Evolutionary conservation across 2,113 vertebrate genomes (phyloP), one percentile per base, ranked within the genome.

Genomic region (Corythornis cristatus): DNA sequence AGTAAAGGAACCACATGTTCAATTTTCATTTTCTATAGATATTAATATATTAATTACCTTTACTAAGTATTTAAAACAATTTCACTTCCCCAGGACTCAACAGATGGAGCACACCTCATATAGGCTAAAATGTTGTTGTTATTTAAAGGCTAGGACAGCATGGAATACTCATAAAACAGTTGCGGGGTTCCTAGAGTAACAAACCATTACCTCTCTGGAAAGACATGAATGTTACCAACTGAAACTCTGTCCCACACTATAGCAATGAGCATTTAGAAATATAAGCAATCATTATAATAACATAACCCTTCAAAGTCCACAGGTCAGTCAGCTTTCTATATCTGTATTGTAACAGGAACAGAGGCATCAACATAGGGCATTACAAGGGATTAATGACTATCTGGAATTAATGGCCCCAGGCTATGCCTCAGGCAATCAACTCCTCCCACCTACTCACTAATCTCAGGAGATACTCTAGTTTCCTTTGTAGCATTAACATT

Each of bases 371-470:
- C 91, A 73, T 6, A 75, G 71, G 83, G 91, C 93, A 86, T 93
- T 93, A 95, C 57, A 83, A 18, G 7, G 62, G 90, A 94, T 93
- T 93, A 96, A 94, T 77, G 90, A 91, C 87, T 91, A 70, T 76
- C 58, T 91, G 62, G 56, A 80, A 93, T 94, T 90, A 96, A 95
- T 21, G 61, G 64, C 67, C 60, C 37, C 23, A 6, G 65, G 85
- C 76, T 94, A 53, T 68, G 88, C 84, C 73, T 83, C 53, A 78
- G 66, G 93, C 89, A 79, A 89, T 81, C 45, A 90, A 48, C 77
- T 95, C 89, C 87, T 93, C 93, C 83, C 65, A 94, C 56, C 58
- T 72, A 76, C 65, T 94, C 60, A 68, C 51, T 85, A 93, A 94
- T 94, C 95, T 90, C 88, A 95, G 28, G 77, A 93, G 89, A 92